Evolutionary conservation across 2,797 vertebrate genomes (phyloP), one percentile per base, ranked within the genome.

Genomic region (Pygocentrus nattereri): DNA sequence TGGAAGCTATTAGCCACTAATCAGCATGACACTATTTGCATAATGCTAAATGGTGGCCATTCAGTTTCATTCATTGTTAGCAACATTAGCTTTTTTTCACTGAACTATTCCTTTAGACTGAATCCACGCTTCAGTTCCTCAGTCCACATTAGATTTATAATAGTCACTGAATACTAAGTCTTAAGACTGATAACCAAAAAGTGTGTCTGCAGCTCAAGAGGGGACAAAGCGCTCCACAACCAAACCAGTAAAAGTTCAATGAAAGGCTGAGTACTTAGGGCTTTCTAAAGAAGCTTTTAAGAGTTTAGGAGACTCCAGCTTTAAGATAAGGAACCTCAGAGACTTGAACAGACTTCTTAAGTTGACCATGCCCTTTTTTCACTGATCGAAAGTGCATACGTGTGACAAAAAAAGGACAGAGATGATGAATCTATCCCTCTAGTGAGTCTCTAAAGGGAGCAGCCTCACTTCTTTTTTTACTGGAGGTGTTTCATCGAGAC

Each of bases 401-500:
- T 47, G 38, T 11, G 38, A 69, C 41, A 67, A 67, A 47, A n/a
- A 25, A 70, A 70, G 44, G 23, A 70, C n/a, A 27, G 68, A 30
- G 44, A 49, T 70, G 44, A 49, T 70, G 44, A 50, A 70, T 27
- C 47, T 18, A 69, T 30, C 13, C 44, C 25, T 7, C 47, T 15
- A 25, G 67, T 16, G 41, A 47, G 67, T 47, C 59, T 62, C 59
- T 62, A 59, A n/a, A 16, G 59, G 59, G 59, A 62, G 67, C 25
- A 50, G 44, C 65, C 23, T 38, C 25, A 10, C 68, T 50, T 30
- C 44, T n/a, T 50, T 70, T 47, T 50, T 27, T 11, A 49, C 12
- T 19, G 44, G 4, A 8, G 21, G 41, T 8, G 34, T 23, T 21
- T 38, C n/a, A n/a, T n/a, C 38, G 19, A 69, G 6, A 23, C n/a